Percentiles rank a stretch among this genome's conserved stretches.
phyloP scores from a whole-genome alignment of 2,888 invertebrate genomes.

The Timema cristinae region DNA sequence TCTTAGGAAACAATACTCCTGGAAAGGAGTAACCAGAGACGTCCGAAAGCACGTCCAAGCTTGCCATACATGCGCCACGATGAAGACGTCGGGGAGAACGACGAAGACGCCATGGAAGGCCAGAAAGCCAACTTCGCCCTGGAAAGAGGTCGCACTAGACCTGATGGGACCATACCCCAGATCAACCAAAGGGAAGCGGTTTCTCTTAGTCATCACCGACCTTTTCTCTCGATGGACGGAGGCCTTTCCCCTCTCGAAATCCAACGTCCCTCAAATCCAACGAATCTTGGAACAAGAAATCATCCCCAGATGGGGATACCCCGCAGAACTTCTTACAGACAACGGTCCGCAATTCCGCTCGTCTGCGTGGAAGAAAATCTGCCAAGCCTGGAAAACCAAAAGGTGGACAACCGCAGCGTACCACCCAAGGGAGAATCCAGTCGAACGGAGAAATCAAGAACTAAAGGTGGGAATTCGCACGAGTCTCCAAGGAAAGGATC shows the following conservation, averaged over 20 bases:
- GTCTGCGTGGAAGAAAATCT: neutral
- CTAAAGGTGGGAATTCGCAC: neutral
- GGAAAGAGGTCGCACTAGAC: neutral
- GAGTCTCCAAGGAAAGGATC: neutral
- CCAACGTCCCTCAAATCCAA: neutral
- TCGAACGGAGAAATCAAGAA: neutral
- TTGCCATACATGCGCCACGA: neutral
- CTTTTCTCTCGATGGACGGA: neutral
- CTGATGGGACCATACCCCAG: neutral
- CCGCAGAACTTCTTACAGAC: neutral
- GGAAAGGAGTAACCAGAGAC: neutral
- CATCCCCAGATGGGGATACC: neutral
- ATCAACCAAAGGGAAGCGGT: neutral
- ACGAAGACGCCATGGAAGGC: neutral
- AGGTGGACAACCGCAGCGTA: neutral
- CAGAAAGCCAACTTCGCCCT: neutral
- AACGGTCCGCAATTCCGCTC: neutral
- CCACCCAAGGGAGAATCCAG: neutral
- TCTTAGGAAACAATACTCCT: neutral
- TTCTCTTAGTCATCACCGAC: neutral
- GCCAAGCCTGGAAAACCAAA: neutral
- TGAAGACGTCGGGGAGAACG: neutral
- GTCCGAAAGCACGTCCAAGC: neutral
- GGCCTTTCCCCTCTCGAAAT: neutral
- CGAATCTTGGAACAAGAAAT: neutral